Conservation (phyloP, 2,888 invertebrate species). For the Chaetogeoica ovagalla region DNA sequence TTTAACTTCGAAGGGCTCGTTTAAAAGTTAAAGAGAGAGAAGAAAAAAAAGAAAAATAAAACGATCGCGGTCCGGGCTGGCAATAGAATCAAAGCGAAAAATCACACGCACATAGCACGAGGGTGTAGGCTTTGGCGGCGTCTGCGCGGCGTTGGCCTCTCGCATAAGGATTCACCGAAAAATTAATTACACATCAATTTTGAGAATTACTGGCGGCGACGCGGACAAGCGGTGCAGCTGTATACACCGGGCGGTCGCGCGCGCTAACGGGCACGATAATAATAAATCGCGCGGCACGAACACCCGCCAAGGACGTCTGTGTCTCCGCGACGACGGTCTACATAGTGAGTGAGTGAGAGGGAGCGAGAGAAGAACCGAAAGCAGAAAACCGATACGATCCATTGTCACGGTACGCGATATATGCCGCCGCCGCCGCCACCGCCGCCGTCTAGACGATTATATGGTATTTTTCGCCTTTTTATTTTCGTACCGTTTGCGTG, state of each 20-base stretch:
- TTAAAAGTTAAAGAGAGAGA: too few relatives aligned
- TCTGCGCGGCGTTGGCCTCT: too few relatives aligned
- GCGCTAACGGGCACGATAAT: neutral
- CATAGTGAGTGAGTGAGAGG: neutral
- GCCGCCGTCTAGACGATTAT: constrained; percentile 38
- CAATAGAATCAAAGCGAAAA: too few relatives aligned
- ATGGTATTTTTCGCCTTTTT: constrained; percentile 39
- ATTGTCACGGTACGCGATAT: neutral
- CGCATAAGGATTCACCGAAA: neutral
- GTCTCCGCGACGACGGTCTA: neutral
- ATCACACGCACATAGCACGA: too few relatives aligned
- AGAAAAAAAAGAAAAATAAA: too few relatives aligned
- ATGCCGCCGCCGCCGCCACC: too few relatives aligned
- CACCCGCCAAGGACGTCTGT: constrained; percentile 21
- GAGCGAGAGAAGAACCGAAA: neutral
- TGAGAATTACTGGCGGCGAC: neutral
- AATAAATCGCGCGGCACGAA: neutral
- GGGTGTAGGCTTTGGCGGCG: too few relatives aligned
- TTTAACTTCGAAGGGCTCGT: too few relatives aligned
- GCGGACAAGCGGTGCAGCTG: neutral
- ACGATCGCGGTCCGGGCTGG: too few relatives aligned
- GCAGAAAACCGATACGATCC: neutral
- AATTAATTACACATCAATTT: neutral
- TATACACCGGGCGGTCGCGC: neutral
- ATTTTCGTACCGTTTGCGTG: constrained; percentile 26